Evolutionary conservation across 30 jellyfish, hydroid and myxozoan genomes (phyloP), one percentile per base, ranked within the genome.

Genomic region (Calvadosia cruxmelitensis): DNA sequence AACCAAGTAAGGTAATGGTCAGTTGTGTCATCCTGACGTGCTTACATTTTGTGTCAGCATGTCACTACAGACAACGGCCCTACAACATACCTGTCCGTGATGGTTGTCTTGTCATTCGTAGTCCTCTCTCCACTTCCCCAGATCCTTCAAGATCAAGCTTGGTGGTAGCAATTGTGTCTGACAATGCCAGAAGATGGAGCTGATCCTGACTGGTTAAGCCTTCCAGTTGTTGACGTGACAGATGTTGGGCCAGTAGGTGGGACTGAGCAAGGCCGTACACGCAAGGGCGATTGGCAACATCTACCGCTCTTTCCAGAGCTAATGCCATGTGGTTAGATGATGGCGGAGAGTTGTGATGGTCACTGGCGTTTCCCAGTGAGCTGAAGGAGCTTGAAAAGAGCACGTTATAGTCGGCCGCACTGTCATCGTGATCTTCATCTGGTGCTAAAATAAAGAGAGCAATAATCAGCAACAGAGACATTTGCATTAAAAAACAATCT

Each of bases 121-220:
- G 80, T 32, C 94, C 94, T 36, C 94, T 48, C 49, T 89, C 99
- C 61, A 52, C 82, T 34, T 35, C 84, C 64, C 75, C 88, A 12
- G 73, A 82, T 33, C 75, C 69, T 49, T 83, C 99, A 63, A 91
- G 35, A 62, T 91, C 99, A 79, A 73, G 65, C 35, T 83, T 73
- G 20, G 94, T 91, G 12, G 99, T 61, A 5, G 99, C 99, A 36
- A 91, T 88, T 0, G 99, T 91, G 48, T 91, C 99, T 0, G 99
- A 89, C 48, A 91, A 61, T 7, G 95, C 93, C 48, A 91, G 88
- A 66, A 91, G 68, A 50, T 91, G 83, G 77, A 91, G 72, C 72
- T 91, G 99, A 30, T 91, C 92, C 66, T 77, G 94, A 57, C 99
- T 82, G 27, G 79, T 70, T 36, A 91, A 69, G 27, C 99, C 99